Evolutionary conservation across 1,140 invertebrate species (phyloP), one percentile per base, ranked within the genome.

Genomic region (Limonius californicus): DNA sequence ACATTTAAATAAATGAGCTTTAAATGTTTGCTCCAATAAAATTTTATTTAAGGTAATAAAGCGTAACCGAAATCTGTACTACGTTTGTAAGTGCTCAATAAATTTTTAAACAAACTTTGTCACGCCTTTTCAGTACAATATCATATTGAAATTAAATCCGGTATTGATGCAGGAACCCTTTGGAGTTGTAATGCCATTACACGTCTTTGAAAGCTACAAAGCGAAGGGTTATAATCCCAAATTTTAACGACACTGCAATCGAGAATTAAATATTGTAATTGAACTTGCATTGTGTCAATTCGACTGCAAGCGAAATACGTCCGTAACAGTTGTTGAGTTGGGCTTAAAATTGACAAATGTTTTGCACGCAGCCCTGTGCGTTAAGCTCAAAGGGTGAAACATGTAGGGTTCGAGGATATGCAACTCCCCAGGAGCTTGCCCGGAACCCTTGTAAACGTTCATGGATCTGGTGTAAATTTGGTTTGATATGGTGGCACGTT

Each of bases 181-280:
- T 61, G 43, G 39, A 35, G n/a, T 53, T 53, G 32, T 61, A 61
- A 61, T 61, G 53, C 16, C 35, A 56, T 61, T 61, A 61, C n/a
- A 54, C 35, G 14, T 62, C 56, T 62, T 62, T 54, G 54, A 30
- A 54, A 16, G n/a, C 23, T 14, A 20, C 43, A 57, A n/a, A 50
- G 55, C 27, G 55, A 30, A 59, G n/a, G 63, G 63, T 61, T 65
- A 57, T 61, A 65, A 65, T 59, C 63, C 47, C 54, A 65, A 65
- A 65, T 65, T 65, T 65, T 65, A 65, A 65, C 63, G 61, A 65
- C 59, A 35, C 23, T 65, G 61, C 63, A 65, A 65, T 61, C 60
- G 63, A 55, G 59, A 65, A 65, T 65, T 65, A 65, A 65, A 65
- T 61, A 54, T 23, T 61, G 63, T 65, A 65, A 65, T 65, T 65